Conservation (phyloP, 2,113 vertebrate species). For the Elephantulus edwardii region DNA sequence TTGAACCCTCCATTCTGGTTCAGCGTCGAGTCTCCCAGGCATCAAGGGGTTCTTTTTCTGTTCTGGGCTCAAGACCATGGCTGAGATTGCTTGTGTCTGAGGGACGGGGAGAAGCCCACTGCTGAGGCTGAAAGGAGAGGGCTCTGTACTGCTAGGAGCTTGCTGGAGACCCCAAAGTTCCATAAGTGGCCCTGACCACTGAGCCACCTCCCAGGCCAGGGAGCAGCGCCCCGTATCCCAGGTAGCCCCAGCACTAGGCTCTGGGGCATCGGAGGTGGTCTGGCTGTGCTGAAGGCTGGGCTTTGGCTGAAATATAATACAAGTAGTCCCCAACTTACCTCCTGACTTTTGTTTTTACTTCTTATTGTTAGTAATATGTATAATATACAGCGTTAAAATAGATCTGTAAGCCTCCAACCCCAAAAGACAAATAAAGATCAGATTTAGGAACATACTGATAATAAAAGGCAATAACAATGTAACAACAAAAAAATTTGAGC, state of each 20-base stretch:
- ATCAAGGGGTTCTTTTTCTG: neutral
- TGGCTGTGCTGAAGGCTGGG: neutral
- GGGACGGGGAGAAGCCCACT: neutral
- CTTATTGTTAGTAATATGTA: too few relatives aligned
- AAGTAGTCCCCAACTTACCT: too few relatives aligned
- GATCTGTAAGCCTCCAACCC: neutral
- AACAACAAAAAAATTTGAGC: too few relatives aligned
- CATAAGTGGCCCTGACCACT: neutral
- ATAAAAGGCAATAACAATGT: neutral
- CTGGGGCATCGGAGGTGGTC: neutral
- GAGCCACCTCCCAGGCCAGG: neutral
- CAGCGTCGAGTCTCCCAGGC: neutral
- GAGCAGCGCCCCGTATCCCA: neutral
- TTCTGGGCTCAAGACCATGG: neutral
- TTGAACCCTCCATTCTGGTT: neutral
- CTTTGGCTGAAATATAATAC: slow-evolving; percentile 68
- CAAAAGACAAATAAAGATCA: neutral
- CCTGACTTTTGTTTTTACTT: too few relatives aligned
- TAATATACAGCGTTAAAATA: too few relatives aligned
- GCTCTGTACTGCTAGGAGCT: neutral
- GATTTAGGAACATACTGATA: neutral
- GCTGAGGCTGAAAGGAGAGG: neutral
- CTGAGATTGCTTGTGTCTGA: neutral
- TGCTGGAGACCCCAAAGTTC: too few relatives aligned
- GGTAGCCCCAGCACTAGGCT: neutral